phyloP scores from a whole-genome alignment of 2,888 invertebrate species.

The Xestia c-nigrum region DNA sequence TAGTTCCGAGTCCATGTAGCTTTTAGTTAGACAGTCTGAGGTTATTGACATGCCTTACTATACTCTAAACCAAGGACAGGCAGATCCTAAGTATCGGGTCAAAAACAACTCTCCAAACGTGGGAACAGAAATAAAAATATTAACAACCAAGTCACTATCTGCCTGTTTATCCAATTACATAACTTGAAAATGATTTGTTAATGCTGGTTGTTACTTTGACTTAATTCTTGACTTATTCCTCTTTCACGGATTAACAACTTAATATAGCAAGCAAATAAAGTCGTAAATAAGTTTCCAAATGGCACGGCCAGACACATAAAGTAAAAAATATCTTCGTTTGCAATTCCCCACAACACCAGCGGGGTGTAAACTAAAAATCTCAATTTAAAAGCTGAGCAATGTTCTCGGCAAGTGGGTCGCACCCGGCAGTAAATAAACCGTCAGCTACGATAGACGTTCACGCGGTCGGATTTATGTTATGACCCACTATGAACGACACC shows the following conservation, averaged over 20 bases:
- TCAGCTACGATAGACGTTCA: constrained; percentile 73
- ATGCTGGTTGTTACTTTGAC: neutral
- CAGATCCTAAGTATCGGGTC: neutral
- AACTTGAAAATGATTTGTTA: neutral
- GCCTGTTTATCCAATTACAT: neutral
- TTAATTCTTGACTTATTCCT: neutral
- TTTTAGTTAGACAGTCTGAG: neutral
- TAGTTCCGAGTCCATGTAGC: neutral
- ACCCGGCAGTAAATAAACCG: constrained; percentile 71
- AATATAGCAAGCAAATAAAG: neutral
- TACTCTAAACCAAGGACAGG: neutral
- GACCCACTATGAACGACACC: constrained; percentile 74
- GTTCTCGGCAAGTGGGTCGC: constrained; percentile 64
- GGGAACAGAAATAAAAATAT: neutral
- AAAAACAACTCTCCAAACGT: neutral
- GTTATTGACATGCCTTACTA: too few species aligned
- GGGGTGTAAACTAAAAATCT: constrained; percentile 32
- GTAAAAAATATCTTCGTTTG: neutral
- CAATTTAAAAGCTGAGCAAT: constrained; percentile 62
- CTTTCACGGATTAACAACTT: neutral
- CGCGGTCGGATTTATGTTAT: constrained; percentile 77
- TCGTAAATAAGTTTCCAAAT: neutral
- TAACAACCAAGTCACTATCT: neutral
- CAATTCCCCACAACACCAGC: neutral
- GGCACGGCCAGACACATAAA: neutral